These are phyloP conservation scores for Seira sanloemensis DNA, from an alignment of 2,888 invertebrate genomes.

Conservation along the genomic window DNA sequence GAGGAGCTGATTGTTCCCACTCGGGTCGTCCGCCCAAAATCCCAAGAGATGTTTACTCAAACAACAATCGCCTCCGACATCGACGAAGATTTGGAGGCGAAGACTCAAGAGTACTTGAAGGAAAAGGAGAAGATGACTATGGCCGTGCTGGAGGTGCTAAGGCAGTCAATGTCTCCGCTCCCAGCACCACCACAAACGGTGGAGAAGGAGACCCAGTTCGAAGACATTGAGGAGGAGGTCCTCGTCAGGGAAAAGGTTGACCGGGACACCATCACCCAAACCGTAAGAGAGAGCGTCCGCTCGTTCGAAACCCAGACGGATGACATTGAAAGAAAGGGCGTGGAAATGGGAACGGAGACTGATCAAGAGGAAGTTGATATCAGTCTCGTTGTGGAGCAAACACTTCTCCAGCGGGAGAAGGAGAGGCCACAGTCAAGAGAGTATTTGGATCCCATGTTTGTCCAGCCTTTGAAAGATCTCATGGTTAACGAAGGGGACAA, in stretches of 20 bases:
- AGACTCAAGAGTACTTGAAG: constrained; percentile 74
- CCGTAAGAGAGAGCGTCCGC: constrained; percentile 73
- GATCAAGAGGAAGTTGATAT: constrained; percentile 14
- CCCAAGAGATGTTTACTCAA: constrained; percentile 54
- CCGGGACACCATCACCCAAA: constrained; percentile 74
- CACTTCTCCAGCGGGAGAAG: background rate
- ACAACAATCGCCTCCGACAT: background rate
- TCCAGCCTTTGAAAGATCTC: constrained; percentile 80
- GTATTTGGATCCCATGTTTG: constrained; percentile 79
- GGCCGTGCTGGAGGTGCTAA: constrained; percentile 79
- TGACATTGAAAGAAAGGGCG: constrained; percentile 42
- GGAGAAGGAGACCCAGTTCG: constrained; percentile 71
- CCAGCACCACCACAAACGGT: constrained; percentile 68
- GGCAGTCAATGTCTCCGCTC: constrained; percentile 73
- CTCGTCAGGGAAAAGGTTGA: constrained; percentile 63
- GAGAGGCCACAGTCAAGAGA: constrained; percentile 32
- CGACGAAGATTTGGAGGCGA: constrained; percentile 38
- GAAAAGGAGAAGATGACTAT: constrained; percentile 83
- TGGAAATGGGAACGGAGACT: constrained; percentile 11
- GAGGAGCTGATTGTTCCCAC: constrained; percentile 33
- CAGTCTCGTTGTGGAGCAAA: background rate
- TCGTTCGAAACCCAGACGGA: constrained; percentile 68
- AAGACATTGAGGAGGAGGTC: constrained; percentile 58
- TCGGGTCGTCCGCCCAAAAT: constrained; percentile 31
- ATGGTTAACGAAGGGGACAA: constrained; percentile 83